Conservation (phyloP, 1,140 invertebrate species). For the Drosophila miranda region DNA sequence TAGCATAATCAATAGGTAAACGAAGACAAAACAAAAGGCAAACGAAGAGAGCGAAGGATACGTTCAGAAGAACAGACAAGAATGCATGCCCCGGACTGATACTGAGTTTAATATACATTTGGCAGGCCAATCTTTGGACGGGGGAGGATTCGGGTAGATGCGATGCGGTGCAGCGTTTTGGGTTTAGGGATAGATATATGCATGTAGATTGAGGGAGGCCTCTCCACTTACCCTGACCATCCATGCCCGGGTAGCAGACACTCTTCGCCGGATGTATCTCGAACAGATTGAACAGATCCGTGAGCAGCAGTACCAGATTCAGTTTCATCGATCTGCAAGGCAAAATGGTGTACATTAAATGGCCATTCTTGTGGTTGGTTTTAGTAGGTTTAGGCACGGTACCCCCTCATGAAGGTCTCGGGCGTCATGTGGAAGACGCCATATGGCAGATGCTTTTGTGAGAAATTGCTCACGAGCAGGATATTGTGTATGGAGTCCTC, state of each 20-base stretch:
- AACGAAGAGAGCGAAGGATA: slow-evolving; percentile 37
- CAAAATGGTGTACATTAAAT: slow-evolving; percentile 52
- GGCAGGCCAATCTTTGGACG: slow-evolving; percentile 49
- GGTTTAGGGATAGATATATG: not conserved
- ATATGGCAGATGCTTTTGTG: slow-evolving; percentile 91
- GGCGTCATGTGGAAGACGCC: slow-evolving; percentile 97
- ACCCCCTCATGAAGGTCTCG: slow-evolving; percentile 97
- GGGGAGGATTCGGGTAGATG: slow-evolving; percentile 36
- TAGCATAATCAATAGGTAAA: slow-evolving; percentile 38
- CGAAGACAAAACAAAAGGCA: slow-evolving; percentile 46
- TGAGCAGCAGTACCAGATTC: slow-evolving; percentile 96
- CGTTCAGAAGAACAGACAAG: slow-evolving; percentile 34
- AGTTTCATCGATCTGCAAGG: slow-evolving; percentile 91
- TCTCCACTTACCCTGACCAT: slow-evolving; percentile 83
- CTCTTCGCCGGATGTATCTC: slow-evolving; percentile 96
- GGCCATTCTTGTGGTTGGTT: not conserved
- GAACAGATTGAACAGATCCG: slow-evolving; percentile 97
- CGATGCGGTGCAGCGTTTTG: slow-evolving; percentile 68
- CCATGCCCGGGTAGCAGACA: slow-evolving; percentile 90
- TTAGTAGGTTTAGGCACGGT: slow-evolving; percentile 1
- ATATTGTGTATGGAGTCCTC: slow-evolving; percentile 97
- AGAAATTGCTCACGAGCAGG: slow-evolving; percentile 94
- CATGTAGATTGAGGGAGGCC: not conserved
- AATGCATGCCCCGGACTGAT: slow-evolving; percentile 60
- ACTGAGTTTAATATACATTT: slow-evolving; percentile 25